A percentile compares a stretch with the other conserved stretches of the same genome.
These are phyloP conservation scores for Hydrolagus colliei DNA, from an alignment of 2,797 vertebrate species.

Conservation along the genomic window DNA sequence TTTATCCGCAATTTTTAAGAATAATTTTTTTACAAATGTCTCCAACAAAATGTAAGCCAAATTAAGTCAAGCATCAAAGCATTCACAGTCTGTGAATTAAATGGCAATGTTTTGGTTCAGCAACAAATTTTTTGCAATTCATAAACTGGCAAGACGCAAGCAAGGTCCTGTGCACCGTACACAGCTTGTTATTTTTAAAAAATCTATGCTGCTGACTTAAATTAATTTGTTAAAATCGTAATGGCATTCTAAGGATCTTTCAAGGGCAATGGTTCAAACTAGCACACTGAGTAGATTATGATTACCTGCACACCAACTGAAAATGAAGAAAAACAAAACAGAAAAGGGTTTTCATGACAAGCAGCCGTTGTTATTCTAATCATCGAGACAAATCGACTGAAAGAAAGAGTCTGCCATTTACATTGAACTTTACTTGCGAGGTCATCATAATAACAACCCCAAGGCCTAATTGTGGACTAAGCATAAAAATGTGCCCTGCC, in stretches of 20 bases:
- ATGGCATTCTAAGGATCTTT: neutral
- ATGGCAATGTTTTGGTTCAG: too few species aligned
- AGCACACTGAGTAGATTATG: neutral
- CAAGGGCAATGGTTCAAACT: neutral
- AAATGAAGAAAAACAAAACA: neutral
- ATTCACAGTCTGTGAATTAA: too few species aligned
- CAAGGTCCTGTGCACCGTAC: neutral
- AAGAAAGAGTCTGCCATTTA: neutral
- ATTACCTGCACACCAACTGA: neutral
- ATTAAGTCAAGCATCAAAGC: too few species aligned
- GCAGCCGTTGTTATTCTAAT: neutral
- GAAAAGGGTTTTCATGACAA: neutral
- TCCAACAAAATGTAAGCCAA: too few species aligned
- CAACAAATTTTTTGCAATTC: too few species aligned
- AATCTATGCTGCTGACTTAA: neutral
- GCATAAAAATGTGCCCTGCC: neutral
- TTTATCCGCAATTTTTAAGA: too few species aligned
- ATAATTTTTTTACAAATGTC: too few species aligned
- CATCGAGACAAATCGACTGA: neutral
- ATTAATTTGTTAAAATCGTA: neutral
- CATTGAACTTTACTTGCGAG: neutral
- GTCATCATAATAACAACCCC: slow-evolving; percentile 1
- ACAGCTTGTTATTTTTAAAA: neutral
- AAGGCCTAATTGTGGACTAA: neutral
- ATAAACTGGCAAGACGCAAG: neutral